phyloP scores from a whole-genome alignment of 2,888 invertebrate species.

The Lasioglossum leucozonium region DNA sequence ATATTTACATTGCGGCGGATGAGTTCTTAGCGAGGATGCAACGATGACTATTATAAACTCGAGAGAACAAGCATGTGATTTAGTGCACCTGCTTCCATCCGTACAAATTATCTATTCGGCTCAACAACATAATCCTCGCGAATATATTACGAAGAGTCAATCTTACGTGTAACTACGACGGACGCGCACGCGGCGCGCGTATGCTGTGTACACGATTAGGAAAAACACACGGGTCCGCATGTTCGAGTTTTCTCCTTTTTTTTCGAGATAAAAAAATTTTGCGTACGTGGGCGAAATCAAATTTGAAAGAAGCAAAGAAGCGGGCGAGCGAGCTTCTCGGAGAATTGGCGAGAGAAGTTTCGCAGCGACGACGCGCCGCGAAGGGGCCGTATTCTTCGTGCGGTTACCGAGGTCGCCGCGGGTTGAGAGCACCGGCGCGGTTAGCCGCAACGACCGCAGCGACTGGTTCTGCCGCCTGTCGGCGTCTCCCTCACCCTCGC shows the following conservation, averaged over 20 bases:
- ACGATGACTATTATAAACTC: slow-evolving; percentile 26
- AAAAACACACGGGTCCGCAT: not conserved
- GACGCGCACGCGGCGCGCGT: not conserved
- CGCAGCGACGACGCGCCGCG: slow-evolving; percentile 12
- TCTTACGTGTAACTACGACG: not conserved
- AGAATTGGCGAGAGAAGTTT: slow-evolving; percentile 24
- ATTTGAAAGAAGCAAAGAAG: slow-evolving; percentile 22
- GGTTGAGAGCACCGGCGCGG: slow-evolving; percentile 84
- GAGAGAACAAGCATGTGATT: slow-evolving; percentile 33
- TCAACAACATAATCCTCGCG: slow-evolving; percentile 9
- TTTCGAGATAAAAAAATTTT: not conserved
- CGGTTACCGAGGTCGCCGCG: slow-evolving; percentile 73
- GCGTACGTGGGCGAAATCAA: not conserved
- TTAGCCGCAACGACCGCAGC: slow-evolving; percentile 82
- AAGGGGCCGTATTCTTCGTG: slow-evolving; percentile 54
- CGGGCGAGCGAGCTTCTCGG: not conserved
- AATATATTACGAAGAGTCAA: not conserved
- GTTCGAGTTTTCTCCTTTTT: not conserved
- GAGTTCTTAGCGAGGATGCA: slow-evolving; percentile 25
- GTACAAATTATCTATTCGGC: slow-evolving; percentile 25
- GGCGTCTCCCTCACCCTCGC: slow-evolving; percentile 69
- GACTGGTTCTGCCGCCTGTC: slow-evolving; percentile 77
- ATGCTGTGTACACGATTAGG: not conserved
- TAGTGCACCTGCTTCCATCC: slow-evolving; percentile 27
- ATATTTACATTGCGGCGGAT: slow-evolving; percentile 42